Percentiles rank a stretch among this genome's conserved stretches.
Evolutionary conservation across 2,113 vertebrate species (phyloP).

Genomic region (Bungarus multicinctus): DNA sequence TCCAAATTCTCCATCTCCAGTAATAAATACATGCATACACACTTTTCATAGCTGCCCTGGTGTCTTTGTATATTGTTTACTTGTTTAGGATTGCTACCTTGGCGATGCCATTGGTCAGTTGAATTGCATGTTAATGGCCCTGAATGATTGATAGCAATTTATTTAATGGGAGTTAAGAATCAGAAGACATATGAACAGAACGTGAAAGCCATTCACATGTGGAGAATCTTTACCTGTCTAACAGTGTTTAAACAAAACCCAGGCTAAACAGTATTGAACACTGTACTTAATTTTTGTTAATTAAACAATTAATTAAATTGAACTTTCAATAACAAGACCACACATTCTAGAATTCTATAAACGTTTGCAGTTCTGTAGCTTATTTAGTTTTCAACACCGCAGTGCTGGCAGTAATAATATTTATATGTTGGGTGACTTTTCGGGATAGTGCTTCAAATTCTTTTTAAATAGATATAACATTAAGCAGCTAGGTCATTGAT

Average conservation of each 20-base stretch:
- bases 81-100: not conserved
- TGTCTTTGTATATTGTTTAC: not conserved
- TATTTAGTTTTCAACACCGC: not conserved
- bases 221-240: not conserved
- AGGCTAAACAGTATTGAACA: constrained; percentile 6
- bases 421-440: too few relatives aligned
- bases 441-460: too few relatives aligned
- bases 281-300: constrained; percentile 8
- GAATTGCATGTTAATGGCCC: not conserved
- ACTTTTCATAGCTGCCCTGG: not conserved
- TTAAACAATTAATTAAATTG: constrained; percentile 22
- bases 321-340: not conserved
- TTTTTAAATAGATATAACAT: too few relatives aligned
- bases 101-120: not conserved
- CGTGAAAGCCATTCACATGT: not conserved
- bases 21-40: not conserved
- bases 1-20: not conserved
- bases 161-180: not conserved
- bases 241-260: not conserved
- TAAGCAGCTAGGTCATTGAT: too few relatives aligned
- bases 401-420: not conserved
- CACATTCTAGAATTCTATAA: not conserved
- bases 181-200: not conserved
- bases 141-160: not conserved
- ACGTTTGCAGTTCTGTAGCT: not conserved